Evolutionary conservation across 2,888 invertebrate genomes (phyloP).

Genomic region (Macropis europaea): DNA sequence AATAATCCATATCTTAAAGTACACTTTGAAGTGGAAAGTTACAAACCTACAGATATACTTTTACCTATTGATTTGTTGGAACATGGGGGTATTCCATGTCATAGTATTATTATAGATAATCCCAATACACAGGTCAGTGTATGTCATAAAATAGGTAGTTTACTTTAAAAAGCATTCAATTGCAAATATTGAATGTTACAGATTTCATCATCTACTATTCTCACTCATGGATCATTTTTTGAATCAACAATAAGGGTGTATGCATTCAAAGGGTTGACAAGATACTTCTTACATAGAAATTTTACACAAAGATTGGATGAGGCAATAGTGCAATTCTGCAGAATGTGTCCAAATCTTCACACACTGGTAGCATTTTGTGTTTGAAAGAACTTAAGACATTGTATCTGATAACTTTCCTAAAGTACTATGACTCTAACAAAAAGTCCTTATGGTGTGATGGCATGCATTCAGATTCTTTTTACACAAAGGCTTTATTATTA

Average conservation of each 20-base stretch:
- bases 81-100: conserved; percentile 73
- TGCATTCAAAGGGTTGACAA: conserved; percentile 86
- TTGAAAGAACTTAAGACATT: conserved; percentile 52
- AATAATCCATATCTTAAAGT: conserved; percentile 85
- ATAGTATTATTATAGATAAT: conserved; percentile 75
- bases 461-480: conserved; percentile 45
- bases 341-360: conserved; percentile 85
- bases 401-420: conserved; percentile 34
- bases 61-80: conserved; percentile 80
- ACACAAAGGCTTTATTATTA: conserved; percentile 30
- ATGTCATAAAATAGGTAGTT: neutral
- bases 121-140: conserved; percentile 71
- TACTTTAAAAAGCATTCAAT: neutral
- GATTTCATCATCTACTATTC: conserved; percentile 66
- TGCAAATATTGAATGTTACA: conserved; percentile 42
- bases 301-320: conserved; percentile 88
- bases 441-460: conserved; percentile 46
- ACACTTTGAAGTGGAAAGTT: conserved; percentile 85
- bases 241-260: conserved; percentile 83
- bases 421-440: conserved; percentile 48
- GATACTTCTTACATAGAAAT: conserved; percentile 84
- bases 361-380: conserved; percentile 83
- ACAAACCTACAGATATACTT: conserved; percentile 82
- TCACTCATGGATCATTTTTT: conserved; percentile 72
- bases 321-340: conserved; percentile 84